Base-by-base conservation (phyloP, 2,888 invertebrate species). In the Sarcophaga carnaria region DNA sequence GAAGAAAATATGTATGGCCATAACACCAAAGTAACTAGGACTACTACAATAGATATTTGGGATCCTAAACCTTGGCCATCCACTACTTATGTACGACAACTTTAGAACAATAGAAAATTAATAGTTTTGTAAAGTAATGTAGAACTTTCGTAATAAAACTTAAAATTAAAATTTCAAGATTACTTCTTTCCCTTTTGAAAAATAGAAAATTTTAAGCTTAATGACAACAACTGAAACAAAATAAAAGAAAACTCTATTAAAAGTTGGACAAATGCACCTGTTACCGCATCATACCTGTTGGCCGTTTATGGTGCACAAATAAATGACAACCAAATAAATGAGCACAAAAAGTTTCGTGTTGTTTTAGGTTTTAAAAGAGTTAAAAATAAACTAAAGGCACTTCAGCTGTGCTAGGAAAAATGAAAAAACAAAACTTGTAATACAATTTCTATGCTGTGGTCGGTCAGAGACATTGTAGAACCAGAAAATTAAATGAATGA, bases 181-280 rank as follows among this genome's bases (percentile, higher is more conserved):
- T 27, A 27, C 17, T 66, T 17, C 2, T 62, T 37, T n/a, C 22
- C 8, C 17, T 22, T 74, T 70, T 20, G 49, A 17, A 12, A 25
- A 37, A 6, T 47, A 14, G 12, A 54, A 54, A 54, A 54, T 54
- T 64, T 22, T 49, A 17, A 27, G 11, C 17, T 49, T 64, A 47
- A 75, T 63, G 49, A 62, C 17, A 47, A 47, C 22, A 11, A 49
- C 49, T 2, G 3, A 49, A 14, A 49, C 4, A 54, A 54, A 14
- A 54, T 14, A 54, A 54, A 3, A 12, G 54, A 25, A 67, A 67
- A 20, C 20, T 20, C 27, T 22, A 22, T 66, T 59, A 77, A 66
- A 59, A 77, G 54, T 77, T 76, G 76, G 20, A 6, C 11, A 66
- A 22, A n/a, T 3, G 27, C 66, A 76, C 76, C 76, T 76, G 76